Conservation (phyloP, 53 echinoderm and acorn worm genomes). For the Henricia sp. region DNA sequence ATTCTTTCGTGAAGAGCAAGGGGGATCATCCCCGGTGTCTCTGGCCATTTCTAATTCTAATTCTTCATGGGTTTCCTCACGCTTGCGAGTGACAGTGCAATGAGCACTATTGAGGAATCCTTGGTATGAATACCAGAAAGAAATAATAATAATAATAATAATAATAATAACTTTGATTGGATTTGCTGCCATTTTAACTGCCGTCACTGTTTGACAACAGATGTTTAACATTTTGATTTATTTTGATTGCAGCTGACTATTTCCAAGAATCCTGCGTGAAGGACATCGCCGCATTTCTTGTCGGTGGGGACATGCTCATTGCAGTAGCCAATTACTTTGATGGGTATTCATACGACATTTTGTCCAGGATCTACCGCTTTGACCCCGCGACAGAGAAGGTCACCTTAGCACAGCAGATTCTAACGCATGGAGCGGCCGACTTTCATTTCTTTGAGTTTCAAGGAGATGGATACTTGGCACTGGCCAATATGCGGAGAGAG, state of each 20-base stretch:
- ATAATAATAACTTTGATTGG: too few relatives aligned
- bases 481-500: constrained; percentile 70
- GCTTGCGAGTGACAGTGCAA: too few relatives aligned
- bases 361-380: constrained; percentile 69
- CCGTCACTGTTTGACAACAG: too few relatives aligned
- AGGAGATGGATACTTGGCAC: constrained; percentile 66
- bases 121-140: too few relatives aligned
- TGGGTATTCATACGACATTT: constrained; percentile 23
- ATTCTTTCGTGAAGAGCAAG: too few relatives aligned
- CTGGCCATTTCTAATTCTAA: too few relatives aligned
- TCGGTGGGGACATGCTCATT: constrained; percentile 63
- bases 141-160: too few relatives aligned
- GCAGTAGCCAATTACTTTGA: constrained; percentile 67
- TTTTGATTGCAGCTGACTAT: constrained; percentile 33
- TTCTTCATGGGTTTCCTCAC: too few relatives aligned
- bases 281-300: constrained; percentile 62
- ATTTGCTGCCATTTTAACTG: too few relatives aligned
- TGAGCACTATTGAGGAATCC: too few relatives aligned
- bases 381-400: constrained; percentile 45
- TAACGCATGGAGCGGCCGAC: constrained; percentile 70
- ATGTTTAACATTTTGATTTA: too few relatives aligned
- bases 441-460: constrained; percentile 72
- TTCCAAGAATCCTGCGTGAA: constrained; percentile 56
- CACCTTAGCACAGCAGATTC: constrained; percentile 54
- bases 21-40: too few relatives aligned